Evolutionary conservation across 2,797 vertebrate species (phyloP).

Genomic region (Lagocephalus sceleratus): DNA sequence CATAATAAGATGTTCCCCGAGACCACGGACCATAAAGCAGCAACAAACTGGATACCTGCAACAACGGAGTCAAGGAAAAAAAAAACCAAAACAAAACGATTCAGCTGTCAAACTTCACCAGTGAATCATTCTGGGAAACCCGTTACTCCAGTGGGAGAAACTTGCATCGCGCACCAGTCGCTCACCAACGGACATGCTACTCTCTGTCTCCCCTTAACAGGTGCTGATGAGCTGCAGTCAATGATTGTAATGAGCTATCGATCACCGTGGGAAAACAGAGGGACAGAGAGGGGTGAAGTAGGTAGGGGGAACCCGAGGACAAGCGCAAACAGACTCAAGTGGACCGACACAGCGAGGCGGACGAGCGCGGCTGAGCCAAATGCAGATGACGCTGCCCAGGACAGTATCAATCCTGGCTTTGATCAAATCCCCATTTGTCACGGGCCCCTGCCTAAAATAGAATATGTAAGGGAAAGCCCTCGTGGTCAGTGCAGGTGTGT

Average conservation of each 20-base stretch:
- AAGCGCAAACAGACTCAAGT: constrained; percentile 37
- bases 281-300: constrained; percentile 69
- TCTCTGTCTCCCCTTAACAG: constrained; percentile 71
- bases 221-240: constrained; percentile 78
- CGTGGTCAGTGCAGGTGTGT: constrained; percentile 14
- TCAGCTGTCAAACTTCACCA: constrained; percentile 49
- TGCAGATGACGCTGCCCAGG: constrained; percentile 58
- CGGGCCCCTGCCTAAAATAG: constrained; percentile 49
- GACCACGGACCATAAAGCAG: constrained; percentile 60
- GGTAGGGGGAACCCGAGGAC: constrained; percentile 68
- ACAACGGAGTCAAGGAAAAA: constrained; percentile 48
- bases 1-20: constrained; percentile 74
- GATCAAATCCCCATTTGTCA: constrained; percentile 63
- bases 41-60: constrained; percentile 52
- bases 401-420: constrained; percentile 67
- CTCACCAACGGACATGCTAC: constrained; percentile 34
- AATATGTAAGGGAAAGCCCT: constrained; percentile 35
- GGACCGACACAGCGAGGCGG: constrained; percentile 32
- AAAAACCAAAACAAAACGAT: too few relatives aligned
- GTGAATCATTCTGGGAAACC: constrained; percentile 29
- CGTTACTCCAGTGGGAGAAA: constrained; percentile 43
- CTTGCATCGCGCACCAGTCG: constrained; percentile 25
- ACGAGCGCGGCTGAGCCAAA: constrained; percentile 57
- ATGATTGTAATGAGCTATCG: constrained; percentile 81
- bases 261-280: constrained; percentile 79